Evolutionary conservation across 2,797 vertebrate species (phyloP).

Genomic region (Peromyscus aztecus): DNA sequence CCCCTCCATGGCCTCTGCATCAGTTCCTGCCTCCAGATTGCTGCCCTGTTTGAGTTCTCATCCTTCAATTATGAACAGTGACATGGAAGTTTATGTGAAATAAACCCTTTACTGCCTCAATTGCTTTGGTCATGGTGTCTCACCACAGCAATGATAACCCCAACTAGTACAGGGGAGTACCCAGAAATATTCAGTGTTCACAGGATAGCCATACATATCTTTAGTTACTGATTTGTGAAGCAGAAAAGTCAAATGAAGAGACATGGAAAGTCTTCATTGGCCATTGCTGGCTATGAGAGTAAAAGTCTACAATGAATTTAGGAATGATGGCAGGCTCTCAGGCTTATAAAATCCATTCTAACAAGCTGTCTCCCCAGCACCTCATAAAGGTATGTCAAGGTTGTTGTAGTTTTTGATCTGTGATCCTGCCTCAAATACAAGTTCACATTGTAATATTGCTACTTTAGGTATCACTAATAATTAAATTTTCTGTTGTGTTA

Average conservation of each 20-base stretch:
- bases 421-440: background rate
- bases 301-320: background rate
- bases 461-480: background rate
- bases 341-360: background rate
- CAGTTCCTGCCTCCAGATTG: background rate
- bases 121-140: no score
- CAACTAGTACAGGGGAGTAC: background rate
- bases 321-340: background rate
- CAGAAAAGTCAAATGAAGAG: background rate
- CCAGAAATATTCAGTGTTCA: background rate
- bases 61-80: background rate
- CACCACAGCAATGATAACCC: background rate
- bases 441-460: background rate
- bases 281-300: background rate
- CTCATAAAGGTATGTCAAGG: background rate
- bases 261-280: background rate
- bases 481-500: background rate
- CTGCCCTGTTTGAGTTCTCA: background rate
- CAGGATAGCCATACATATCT: accelerated
- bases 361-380: background rate
- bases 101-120: background rate
- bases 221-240: background rate
- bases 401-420: background rate
- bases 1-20: background rate
- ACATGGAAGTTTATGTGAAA: no score